Evolutionary conservation across 2,888 invertebrate species (phyloP).

Genomic region (Hyalella azteca): DNA sequence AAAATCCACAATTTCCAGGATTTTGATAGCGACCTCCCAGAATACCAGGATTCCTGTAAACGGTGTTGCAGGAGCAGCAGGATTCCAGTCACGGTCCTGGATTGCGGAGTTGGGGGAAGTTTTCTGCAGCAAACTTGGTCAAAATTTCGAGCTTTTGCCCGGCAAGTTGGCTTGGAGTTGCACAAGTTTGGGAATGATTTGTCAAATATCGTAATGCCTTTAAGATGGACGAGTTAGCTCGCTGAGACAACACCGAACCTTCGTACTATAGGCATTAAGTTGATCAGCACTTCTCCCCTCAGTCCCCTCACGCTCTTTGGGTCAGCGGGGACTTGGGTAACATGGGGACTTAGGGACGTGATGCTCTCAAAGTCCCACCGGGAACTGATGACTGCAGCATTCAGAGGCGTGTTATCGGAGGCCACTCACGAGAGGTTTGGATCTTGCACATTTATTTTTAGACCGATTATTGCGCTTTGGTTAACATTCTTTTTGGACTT

Average conservation of each 20-base stretch:
- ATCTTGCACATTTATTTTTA: too few relatives aligned
- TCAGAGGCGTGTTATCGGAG: too few relatives aligned
- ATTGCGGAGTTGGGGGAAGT: not conserved
- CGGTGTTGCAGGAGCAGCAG: not conserved
- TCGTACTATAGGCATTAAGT: not conserved
- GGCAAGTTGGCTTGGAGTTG: not conserved
- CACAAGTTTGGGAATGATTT: slow-evolving; percentile 14
- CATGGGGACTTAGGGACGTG: too few relatives aligned
- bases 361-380: not conserved
- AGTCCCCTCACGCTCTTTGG: too few relatives aligned
- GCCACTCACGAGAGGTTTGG: too few relatives aligned
- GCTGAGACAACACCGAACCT: slow-evolving; percentile 14
- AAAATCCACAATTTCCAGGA: too few relatives aligned
- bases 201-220: slow-evolving; percentile 35
- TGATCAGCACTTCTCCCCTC: too few relatives aligned
- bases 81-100: not conserved
- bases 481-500: too few relatives aligned
- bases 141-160: slow-evolving; percentile 19
- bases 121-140: not conserved
- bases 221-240: slow-evolving; percentile 22
- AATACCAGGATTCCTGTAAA: too few relatives aligned
- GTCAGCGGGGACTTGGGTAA: too few relatives aligned
- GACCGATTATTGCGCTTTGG: too few relatives aligned
- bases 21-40: too few relatives aligned
- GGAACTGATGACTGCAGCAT: not conserved